Evolutionary conservation across 2,797 vertebrate species (phyloP).

Genomic region (Melopsittacus undulatus): DNA sequence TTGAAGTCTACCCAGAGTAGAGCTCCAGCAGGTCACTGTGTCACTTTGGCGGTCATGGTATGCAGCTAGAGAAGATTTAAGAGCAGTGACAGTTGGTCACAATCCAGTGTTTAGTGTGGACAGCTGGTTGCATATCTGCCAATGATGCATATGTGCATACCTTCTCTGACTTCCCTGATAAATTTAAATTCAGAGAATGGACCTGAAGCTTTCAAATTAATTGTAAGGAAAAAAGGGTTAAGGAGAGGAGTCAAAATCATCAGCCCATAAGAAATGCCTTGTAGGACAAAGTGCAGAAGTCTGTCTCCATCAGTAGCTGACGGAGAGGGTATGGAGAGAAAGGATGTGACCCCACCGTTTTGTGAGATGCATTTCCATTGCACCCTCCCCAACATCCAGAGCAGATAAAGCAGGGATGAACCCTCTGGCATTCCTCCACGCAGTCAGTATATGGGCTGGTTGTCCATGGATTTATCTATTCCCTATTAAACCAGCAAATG

Average conservation of each 20-base stretch:
- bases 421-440: neutral
- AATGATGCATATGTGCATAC: neutral
- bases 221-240: neutral
- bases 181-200: neutral
- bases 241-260: neutral
- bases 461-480: neutral
- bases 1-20: neutral
- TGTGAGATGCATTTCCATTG: neutral
- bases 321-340: neutral
- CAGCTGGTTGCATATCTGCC: neutral
- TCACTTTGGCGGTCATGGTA: neutral
- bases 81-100: neutral
- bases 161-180: neutral
- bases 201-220: neutral
- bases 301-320: accelerated
- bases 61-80: neutral
- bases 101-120: neutral
- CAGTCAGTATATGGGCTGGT: neutral
- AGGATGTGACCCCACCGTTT: neutral
- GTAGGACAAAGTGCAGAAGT: neutral
- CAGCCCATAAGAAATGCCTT: neutral
- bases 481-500: neutral
- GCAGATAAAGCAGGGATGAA: neutral
- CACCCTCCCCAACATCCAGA: neutral
- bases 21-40: neutral